phyloP scores from a whole-genome alignment of 2,888 invertebrate genomes.

The Proisotoma minuta region DNA sequence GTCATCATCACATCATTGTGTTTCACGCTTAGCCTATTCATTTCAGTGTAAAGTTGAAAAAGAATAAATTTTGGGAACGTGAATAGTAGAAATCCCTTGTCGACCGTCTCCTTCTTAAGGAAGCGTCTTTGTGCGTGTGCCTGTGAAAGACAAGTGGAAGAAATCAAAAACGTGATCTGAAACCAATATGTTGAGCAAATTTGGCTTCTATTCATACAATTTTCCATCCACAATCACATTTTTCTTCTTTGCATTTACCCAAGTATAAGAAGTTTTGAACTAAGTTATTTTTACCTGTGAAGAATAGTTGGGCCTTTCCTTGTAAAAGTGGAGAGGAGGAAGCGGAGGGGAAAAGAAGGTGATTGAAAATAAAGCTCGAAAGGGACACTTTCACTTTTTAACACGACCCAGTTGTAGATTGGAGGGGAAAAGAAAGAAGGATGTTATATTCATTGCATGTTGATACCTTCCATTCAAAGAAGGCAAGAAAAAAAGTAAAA shows the following conservation, averaged over 20 bases:
- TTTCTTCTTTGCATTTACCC: neutral
- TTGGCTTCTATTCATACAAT: conserved; percentile 14
- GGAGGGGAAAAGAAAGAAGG: too few relatives aligned
- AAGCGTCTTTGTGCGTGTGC: neutral
- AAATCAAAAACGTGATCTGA: conserved; percentile 27
- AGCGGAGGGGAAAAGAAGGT: too few relatives aligned
- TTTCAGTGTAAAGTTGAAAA: neutral
- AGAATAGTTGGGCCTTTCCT: neutral
- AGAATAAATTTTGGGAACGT: neutral
- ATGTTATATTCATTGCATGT: too few relatives aligned
- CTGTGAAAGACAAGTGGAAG: conserved; percentile 10
- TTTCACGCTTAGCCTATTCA: conserved; percentile 1
- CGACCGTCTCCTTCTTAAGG: conserved; percentile 1
- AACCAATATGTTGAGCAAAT: conserved; percentile 18
- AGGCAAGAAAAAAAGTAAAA: too few relatives aligned
- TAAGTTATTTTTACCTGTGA: neutral
- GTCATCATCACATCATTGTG: neutral
- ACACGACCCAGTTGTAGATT: too few relatives aligned
- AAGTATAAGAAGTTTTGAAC: neutral
- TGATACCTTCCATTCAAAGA: too few relatives aligned
- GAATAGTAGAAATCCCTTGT: neutral
- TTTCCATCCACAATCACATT: conserved; percentile 8
- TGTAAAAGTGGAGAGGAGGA: too few relatives aligned
- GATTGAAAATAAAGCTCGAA: too few relatives aligned
- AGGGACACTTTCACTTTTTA: too few relatives aligned